A percentile compares a stretch with the other conserved stretches of the same genome.
These are phyloP conservation scores for Caenorhabditis plicata DNA, from an alignment of 2,888 invertebrate species.

Conservation along the genomic window DNA sequence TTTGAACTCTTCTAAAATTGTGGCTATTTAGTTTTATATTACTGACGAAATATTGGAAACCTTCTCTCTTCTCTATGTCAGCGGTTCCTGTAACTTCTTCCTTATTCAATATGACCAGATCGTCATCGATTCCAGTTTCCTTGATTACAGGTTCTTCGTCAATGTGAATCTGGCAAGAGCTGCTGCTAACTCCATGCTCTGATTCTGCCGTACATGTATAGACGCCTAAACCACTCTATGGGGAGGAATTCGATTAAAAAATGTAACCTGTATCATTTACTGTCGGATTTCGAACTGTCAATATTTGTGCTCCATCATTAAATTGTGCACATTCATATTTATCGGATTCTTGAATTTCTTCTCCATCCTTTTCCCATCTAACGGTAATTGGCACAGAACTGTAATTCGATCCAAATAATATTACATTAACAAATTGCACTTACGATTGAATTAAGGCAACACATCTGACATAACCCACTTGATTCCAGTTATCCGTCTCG, in stretches of 20 bases:
- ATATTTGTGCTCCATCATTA: conserved; percentile 47
- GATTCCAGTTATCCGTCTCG: conserved; percentile 41
- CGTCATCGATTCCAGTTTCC: conserved; percentile 36
- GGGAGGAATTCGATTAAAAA: too few relatives aligned
- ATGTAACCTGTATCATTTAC: conserved; percentile 28
- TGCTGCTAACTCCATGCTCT: conserved; percentile 47
- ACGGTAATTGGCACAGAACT: conserved; percentile 37
- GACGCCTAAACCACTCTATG: too few relatives aligned
- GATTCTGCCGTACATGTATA: conserved; percentile 52
- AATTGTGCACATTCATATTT: conserved; percentile 50
- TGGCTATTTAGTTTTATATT: neutral
- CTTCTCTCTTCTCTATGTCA: conserved; percentile 43
- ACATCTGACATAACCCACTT: conserved; percentile 40
- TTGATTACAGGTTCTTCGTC: conserved; percentile 1
- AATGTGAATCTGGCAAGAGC: conserved; percentile 39
- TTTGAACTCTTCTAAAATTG: conserved; percentile 48
- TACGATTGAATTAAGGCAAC: conserved; percentile 42
- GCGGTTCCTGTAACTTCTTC: conserved; percentile 37
- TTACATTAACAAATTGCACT: neutral
- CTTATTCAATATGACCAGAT: conserved; percentile 21
- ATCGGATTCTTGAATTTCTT: conserved; percentile 26
- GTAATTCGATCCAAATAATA: conserved; percentile 1
- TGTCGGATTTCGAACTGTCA: conserved; percentile 38
- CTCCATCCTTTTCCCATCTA: conserved; percentile 44
- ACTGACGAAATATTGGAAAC: neutral